phyloP scores from a whole-genome alignment of 2,113 vertebrate species.

The Vimba vimba region DNA sequence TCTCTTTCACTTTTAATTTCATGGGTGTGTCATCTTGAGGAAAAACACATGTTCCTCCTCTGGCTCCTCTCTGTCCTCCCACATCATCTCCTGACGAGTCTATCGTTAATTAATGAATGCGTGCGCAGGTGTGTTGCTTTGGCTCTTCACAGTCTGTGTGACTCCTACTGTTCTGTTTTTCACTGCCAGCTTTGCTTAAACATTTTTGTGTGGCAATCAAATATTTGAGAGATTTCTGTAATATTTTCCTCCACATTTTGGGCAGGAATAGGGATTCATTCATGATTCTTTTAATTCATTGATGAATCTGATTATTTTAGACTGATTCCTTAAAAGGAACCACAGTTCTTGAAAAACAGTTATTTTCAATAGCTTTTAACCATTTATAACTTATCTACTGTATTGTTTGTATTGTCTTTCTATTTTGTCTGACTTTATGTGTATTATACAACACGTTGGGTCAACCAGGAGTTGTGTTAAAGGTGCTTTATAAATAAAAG shows the following conservation, averaged over 20 bases:
- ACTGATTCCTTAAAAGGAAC: neutral
- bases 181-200: neutral
- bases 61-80: neutral
- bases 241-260: neutral
- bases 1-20: neutral
- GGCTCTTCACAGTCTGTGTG: neutral
- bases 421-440: too few relatives aligned
- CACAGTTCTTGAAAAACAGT: neutral
- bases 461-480: too few relatives aligned
- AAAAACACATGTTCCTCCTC: neutral
- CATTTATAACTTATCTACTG: too few relatives aligned
- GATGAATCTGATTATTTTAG: neutral
- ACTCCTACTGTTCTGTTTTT: neutral
- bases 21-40: neutral
- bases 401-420: too few relatives aligned
- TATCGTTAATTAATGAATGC: neutral
- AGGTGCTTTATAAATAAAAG: neutral
- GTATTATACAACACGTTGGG: too few relatives aligned
- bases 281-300: neutral
- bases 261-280: neutral
- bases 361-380: too few relatives aligned
- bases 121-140: slow-evolving; percentile 2
- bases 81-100: neutral
- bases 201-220: neutral
- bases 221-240: neutral